Percentiles rank a stretch among this genome's conserved stretches.
Conservation (phyloP, 2,888 invertebrate genomes). For the Cerastis rubricosa region DNA sequence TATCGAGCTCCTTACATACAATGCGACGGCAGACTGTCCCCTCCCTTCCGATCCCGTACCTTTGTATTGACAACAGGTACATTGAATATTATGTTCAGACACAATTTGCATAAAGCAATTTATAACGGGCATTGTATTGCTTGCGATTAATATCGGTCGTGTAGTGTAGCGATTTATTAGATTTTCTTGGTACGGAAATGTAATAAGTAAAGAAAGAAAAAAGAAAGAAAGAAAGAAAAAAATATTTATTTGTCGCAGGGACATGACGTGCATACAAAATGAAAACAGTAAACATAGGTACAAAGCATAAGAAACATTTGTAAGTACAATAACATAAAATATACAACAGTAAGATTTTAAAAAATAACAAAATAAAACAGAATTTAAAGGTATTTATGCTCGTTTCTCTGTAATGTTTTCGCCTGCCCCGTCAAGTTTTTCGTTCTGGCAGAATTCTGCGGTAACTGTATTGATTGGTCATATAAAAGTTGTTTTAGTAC, state of each 20-base stretch:
- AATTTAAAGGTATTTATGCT: slow-evolving; percentile 38
- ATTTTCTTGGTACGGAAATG: slow-evolving; percentile 31
- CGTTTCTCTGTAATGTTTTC: slow-evolving; percentile 28
- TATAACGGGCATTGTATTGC: slow-evolving; percentile 66
- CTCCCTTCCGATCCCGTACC: slow-evolving; percentile 74
- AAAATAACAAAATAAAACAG: too few relatives aligned
- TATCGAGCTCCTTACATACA: slow-evolving; percentile 77
- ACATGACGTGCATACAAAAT: too few relatives aligned
- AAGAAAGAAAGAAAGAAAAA: too few relatives aligned
- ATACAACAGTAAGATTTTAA: too few relatives aligned
- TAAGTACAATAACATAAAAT: too few relatives aligned
- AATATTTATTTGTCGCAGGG: too few relatives aligned
- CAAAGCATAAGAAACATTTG: too few relatives aligned
- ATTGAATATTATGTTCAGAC: slow-evolving; percentile 74
- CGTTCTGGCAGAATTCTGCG: slow-evolving; percentile 40
- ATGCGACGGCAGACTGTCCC: slow-evolving; percentile 75
- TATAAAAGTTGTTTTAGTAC: slow-evolving; percentile 51
- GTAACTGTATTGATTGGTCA: slow-evolving; percentile 55
- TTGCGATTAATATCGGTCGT: slow-evolving; percentile 60
- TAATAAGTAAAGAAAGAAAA: slow-evolving; percentile 38
- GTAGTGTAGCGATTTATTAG: slow-evolving; percentile 56
- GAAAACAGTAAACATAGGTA: too few relatives aligned
- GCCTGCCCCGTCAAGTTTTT: slow-evolving; percentile 17
- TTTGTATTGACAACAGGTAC: slow-evolving; percentile 73
- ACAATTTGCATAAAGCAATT: slow-evolving; percentile 75